Conservation (phyloP, 2,888 invertebrate genomes). For the Aquatica leii region DNA sequence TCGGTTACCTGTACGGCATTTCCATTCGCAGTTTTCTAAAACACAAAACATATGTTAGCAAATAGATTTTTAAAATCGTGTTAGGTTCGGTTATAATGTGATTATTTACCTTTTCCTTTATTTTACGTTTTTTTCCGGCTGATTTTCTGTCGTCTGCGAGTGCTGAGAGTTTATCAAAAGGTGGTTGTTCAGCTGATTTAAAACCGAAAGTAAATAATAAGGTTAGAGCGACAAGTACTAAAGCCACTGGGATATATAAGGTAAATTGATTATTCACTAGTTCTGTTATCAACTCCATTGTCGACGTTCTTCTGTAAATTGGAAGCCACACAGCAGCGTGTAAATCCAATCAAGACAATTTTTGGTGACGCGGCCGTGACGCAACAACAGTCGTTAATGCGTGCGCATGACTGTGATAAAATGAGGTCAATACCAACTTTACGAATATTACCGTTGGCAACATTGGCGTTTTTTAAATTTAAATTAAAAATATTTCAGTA, state of each 20-base stretch:
- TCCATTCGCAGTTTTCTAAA: conserved; percentile 71
- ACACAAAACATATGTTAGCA: conserved; percentile 9
- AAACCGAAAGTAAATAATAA: conserved; percentile 82
- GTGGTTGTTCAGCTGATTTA: conserved; percentile 81
- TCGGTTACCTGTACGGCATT: conserved; percentile 65
- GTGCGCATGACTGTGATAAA: conserved; percentile 15
- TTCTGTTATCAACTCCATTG: conserved; percentile 69
- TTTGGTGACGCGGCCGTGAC: conserved; percentile 77
- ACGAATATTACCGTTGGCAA: not conserved
- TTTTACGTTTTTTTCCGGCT: conserved; percentile 73
- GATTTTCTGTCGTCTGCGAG: conserved; percentile 73
- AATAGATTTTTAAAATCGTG: not conserved
- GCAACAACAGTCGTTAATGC: conserved; percentile 60
- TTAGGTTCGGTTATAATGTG: not conserved
- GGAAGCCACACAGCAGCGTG: conserved; percentile 24
- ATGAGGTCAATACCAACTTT: conserved; percentile 1
- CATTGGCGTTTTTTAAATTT: too few relatives aligned
- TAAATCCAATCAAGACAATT: conserved; percentile 45
- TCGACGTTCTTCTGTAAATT: conserved; percentile 34
- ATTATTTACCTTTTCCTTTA: conserved; percentile 71
- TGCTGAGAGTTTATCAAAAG: conserved; percentile 75
- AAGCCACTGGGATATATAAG: conserved; percentile 66
- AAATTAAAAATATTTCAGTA: too few relatives aligned
- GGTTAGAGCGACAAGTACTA: conserved; percentile 74
- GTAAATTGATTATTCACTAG: conserved; percentile 67